Conservation (phyloP, 2,888 invertebrate genomes). For the Eupithecia vulgata region DNA sequence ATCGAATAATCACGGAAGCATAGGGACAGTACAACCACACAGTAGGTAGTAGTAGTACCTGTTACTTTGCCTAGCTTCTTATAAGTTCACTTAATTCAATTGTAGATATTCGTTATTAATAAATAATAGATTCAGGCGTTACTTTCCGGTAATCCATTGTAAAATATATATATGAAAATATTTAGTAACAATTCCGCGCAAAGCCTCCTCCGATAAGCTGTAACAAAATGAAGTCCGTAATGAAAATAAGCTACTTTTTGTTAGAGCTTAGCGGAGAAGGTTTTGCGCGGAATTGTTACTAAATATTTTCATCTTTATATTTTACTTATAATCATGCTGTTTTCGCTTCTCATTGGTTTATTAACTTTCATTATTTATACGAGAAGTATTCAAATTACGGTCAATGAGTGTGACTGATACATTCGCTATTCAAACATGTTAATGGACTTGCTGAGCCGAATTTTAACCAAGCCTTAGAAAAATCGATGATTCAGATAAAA, state of each 20-base stretch:
- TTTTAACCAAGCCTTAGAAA: neutral
- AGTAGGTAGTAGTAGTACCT: neutral
- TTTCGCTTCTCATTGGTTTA: neutral
- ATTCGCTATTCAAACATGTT: neutral
- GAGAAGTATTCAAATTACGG: neutral
- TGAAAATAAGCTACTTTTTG: too few species aligned
- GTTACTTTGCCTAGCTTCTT: neutral
- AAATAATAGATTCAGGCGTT: too few species aligned
- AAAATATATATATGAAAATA: too few species aligned
- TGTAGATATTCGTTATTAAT: neutral
- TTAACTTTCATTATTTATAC: neutral
- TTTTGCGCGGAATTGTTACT: too few species aligned
- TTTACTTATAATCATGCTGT: too few species aligned
- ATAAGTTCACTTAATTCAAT: neutral
- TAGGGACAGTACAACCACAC: neutral
- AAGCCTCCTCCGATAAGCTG: too few species aligned
- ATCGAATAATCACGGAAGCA: constrained; percentile 4
- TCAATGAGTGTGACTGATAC: neutral
- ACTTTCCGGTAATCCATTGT: too few species aligned
- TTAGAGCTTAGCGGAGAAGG: too few species aligned
- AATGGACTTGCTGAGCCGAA: neutral
- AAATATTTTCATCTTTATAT: too few species aligned
- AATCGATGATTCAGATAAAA: neutral
- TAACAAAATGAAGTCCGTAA: too few species aligned
- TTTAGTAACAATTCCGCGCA: too few species aligned